Evolutionary conservation across 2,797 vertebrate species (phyloP).

Genomic region (Cossypha caffra): DNA sequence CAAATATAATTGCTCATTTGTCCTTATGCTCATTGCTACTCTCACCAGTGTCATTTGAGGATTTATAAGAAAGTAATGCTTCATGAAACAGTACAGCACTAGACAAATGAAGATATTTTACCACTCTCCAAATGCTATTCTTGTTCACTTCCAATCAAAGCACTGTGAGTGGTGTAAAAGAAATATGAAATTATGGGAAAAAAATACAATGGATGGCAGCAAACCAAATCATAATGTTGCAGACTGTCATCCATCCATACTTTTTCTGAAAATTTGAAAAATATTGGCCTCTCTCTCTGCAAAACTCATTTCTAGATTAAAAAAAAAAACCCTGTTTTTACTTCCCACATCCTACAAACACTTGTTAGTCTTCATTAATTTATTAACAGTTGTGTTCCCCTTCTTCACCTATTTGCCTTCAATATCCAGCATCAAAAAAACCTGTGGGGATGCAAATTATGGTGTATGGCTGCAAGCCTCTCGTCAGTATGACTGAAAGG

Average conservation of each 20-base stretch:
- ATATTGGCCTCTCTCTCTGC: background rate
- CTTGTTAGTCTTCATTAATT: background rate
- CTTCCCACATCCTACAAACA: background rate
- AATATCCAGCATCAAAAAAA: rapidly evolving
- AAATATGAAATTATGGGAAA: background rate
- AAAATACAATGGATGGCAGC: background rate
- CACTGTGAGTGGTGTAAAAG: background rate
- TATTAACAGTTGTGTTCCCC: background rate
- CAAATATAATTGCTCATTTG: background rate
- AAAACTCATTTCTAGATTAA: background rate
- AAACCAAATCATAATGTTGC: background rate
- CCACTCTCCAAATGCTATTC: background rate
- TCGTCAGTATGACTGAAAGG: background rate
- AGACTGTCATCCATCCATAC: background rate
- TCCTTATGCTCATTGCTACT: background rate
- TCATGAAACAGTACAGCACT: background rate
- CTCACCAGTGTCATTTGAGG: background rate
- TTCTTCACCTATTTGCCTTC: background rate
- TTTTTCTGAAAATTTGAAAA: background rate
- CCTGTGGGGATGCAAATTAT: background rate
- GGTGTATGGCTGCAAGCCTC: background rate
- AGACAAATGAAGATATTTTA: background rate
- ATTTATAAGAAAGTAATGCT: background rate
- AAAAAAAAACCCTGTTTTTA: background rate
- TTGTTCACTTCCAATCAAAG: background rate